Base-by-base conservation (phyloP, 2,888 invertebrate species). In the Strigamia maritima region DNA sequence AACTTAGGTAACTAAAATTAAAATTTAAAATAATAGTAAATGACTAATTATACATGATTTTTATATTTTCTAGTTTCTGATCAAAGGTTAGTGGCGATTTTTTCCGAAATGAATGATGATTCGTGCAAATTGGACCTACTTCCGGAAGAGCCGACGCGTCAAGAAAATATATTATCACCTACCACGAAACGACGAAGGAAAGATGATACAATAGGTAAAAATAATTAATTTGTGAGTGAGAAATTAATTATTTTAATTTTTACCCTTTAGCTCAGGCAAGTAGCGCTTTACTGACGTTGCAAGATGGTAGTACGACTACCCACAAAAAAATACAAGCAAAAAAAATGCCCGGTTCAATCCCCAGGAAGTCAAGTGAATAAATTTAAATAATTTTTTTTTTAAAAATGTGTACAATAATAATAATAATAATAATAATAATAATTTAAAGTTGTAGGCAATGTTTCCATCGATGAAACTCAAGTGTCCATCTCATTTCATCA, bases 401-500 rank as follows among this genome's bases (percentile, higher is more conserved):
- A 6, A 35, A 2, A 3, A 6, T 35, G 35, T 35, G n/a, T n/a
- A n/a, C n/a, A n/a, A n/a, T n/a, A n/a, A n/a, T n/a, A n/a, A n/a
- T n/a, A n/a, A n/a, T n/a, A n/a, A n/a, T n/a, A n/a, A n/a, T n/a
- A n/a, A n/a, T n/a, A n/a, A n/a, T 35, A 8, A 10, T 2, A 14
- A 1, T 24, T 24, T 6, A 8, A 6, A 3, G 6, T 26, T 35
- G 2, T 44, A 80, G 80, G 79, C 31, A 54, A 70, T 26, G 19
- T 75, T 28, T 81, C 82, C 31, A 79, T 85, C 10, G 85, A 85
- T 79, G 86, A 86, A 81, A 81, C 80, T 8, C 79, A 82, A 28
- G 82, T 84, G 0, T 86, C 84, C 76, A 85, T 90, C 81, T 85
- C 86, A 10, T 93, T 93, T 85, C 86, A 90, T 12, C 89, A 90